Evolutionary conservation across 2,888 invertebrate species (phyloP), one percentile per base, ranked within the genome.

Genomic region (Deilephila porcellus): DNA sequence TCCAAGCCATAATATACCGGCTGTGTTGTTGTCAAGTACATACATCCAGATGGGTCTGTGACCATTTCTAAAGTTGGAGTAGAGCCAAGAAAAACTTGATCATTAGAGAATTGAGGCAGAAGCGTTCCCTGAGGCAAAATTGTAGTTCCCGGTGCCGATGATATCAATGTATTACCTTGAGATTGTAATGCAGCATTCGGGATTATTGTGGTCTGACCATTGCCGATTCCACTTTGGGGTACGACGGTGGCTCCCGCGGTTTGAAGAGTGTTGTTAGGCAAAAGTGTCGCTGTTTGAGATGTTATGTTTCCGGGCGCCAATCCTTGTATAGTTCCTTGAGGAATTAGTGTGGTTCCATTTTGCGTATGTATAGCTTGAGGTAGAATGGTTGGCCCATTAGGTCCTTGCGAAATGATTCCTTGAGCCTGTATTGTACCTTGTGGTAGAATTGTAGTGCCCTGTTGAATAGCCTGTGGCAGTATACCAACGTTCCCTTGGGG

Each of bases 1-100:
- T 98, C 98, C 77, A 98, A 93, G 0, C 97, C 97, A 82, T 97
- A 97, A 83, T 97, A 97, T 82, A 98, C 96, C 5, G 97, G 97
- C 81, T 97, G 97, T 20, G 96, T 96, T 2, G 96, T 94, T 63
- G 96, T 93, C 74, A 96, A 86, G 83, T 96, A 95, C 91, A 96
- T 95, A 77, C 95, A 95, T 6, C 95, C 95, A 67, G 93, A 92
- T 53, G 93, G 95, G 86, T 96, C 95, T 17, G 96, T 95, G 19
- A 96, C 96, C 95, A 96, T 96, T 88, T 96, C 96, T 72, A 96
- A 85, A 0, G 96, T 95, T 19, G 96, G 96, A 6, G 96, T 92
- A 0, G 96, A 95, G 45, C 96, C 96, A 3, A 96, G 89, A 32
- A 96, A 88, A 60, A 96, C 92, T 88, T 96, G 96, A 80, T 96